phyloP scores from a whole-genome alignment of 2,888 invertebrate genomes.

The Zonitis immaculata region DNA sequence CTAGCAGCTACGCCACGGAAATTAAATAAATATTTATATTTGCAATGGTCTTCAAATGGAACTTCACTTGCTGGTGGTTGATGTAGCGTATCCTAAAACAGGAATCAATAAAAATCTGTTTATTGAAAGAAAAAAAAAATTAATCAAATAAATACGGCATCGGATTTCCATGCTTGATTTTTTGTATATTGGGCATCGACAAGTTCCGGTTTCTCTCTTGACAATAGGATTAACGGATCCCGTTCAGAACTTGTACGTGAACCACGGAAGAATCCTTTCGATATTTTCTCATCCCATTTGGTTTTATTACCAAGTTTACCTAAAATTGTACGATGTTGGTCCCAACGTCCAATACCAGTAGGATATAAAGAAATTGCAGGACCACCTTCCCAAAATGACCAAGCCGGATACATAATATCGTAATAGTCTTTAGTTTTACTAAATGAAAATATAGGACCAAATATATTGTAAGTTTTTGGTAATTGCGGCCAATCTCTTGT shows the following conservation, averaged over 20 bases:
- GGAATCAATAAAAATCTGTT: constrained; percentile 5
- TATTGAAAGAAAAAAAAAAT: neutral
- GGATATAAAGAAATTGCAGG: constrained; percentile 94
- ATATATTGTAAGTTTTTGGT: constrained; percentile 56
- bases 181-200: constrained; percentile 94
- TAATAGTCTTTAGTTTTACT: constrained; percentile 82
- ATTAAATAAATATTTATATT: constrained; percentile 91
- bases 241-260: constrained; percentile 90
- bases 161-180: constrained; percentile 98
- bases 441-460: constrained; percentile 89
- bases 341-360: constrained; percentile 85
- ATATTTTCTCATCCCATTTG: constrained; percentile 72
- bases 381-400: constrained; percentile 98
- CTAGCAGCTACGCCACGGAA: constrained; percentile 96
- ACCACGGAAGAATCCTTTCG: constrained; percentile 82
- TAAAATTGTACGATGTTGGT: constrained; percentile 60
- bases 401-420: constrained; percentile 94
- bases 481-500: constrained; percentile 92
- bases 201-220: constrained; percentile 66
- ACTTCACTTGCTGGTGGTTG: constrained; percentile 81
- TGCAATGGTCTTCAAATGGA: constrained; percentile 86
- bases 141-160: constrained; percentile 54
- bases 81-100: constrained; percentile 81
- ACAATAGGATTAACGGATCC: constrained; percentile 80
- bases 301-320: constrained; percentile 61